These are phyloP conservation scores for Cataglyphis albicans DNA, from an alignment of 2,888 invertebrate species.

Conservation along the genomic window DNA sequence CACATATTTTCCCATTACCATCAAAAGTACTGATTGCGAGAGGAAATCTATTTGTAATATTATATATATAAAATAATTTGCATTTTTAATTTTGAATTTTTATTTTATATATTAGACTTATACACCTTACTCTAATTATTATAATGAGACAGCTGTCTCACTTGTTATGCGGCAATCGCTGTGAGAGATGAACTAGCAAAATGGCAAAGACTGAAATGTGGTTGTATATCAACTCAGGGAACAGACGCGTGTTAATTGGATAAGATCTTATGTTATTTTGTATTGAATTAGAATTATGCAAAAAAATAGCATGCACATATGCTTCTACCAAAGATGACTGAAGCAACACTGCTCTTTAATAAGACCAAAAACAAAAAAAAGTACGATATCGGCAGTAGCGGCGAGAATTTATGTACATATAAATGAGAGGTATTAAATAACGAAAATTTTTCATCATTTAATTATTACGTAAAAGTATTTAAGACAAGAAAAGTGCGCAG, in stretches of 20 bases:
- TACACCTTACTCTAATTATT: slow-evolving; percentile 65
- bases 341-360: slow-evolving; percentile 79
- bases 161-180: slow-evolving; percentile 72
- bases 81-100: slow-evolving; percentile 17
- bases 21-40: background rate
- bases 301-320: slow-evolving; percentile 64
- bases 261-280: slow-evolving; percentile 71
- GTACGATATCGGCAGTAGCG: slow-evolving; percentile 45
- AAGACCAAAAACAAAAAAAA: slow-evolving; percentile 72
- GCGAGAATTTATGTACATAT: slow-evolving; percentile 67
- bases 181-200: slow-evolving; percentile 68
- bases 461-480: slow-evolving; percentile 50
- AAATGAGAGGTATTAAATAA: slow-evolving; percentile 62
- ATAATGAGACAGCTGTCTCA: slow-evolving; percentile 66
- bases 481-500: slow-evolving; percentile 51
- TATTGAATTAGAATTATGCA: slow-evolving; percentile 67
- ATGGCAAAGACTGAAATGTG: slow-evolving; percentile 83
- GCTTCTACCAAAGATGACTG: slow-evolving; percentile 84
- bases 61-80: background rate
- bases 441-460: slow-evolving; percentile 66
- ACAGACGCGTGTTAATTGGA: slow-evolving; percentile 77
- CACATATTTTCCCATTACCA: background rate
- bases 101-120: background rate
- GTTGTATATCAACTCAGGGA: slow-evolving; percentile 84
- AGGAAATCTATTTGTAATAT: background rate